Conservation (phyloP, 2,797 vertebrate species). For the Pangasius mekongensis region DNA sequence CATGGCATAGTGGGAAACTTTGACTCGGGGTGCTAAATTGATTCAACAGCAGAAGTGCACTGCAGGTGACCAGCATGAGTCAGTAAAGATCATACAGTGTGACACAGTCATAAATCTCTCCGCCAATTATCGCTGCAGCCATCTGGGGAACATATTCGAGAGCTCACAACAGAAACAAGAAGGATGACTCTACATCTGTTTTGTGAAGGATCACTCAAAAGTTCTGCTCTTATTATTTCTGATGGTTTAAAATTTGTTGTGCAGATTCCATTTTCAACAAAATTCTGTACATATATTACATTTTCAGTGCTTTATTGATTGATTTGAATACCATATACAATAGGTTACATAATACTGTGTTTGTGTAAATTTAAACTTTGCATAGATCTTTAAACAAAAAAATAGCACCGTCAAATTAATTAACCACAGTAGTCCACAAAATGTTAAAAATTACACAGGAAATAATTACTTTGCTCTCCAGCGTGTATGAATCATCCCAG, state of each 20-base stretch:
- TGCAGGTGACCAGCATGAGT: conserved; percentile 41
- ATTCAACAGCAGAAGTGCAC: conserved; percentile 18
- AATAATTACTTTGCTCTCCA: neutral
- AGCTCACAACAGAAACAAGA: conserved; percentile 33
- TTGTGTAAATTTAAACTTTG: conserved; percentile 65
- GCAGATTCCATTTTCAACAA: neutral
- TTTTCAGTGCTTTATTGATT: neutral
- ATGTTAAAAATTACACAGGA: conserved; percentile 57
- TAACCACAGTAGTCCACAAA: conserved; percentile 66
- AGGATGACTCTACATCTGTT: neutral
- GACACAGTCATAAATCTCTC: conserved; percentile 49
- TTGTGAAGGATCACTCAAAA: conserved; percentile 4
- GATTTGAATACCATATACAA: conserved; percentile 16
- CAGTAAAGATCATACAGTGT: conserved; percentile 39
- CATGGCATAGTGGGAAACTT: conserved; percentile 8
- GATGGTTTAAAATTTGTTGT: neutral
- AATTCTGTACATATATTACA: neutral
- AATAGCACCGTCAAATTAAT: conserved; percentile 20
- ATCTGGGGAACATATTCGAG: conserved; percentile 30
- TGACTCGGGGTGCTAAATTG: neutral
- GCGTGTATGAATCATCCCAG: neutral
- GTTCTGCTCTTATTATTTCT: neutral
- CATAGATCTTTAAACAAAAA: conserved; percentile 70
- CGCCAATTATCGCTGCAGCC: conserved; percentile 45
- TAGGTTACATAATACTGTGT: conserved; percentile 1